phyloP scores from a whole-genome alignment of 2,797 vertebrate species.

The Tragelaphus eurycerus region DNA sequence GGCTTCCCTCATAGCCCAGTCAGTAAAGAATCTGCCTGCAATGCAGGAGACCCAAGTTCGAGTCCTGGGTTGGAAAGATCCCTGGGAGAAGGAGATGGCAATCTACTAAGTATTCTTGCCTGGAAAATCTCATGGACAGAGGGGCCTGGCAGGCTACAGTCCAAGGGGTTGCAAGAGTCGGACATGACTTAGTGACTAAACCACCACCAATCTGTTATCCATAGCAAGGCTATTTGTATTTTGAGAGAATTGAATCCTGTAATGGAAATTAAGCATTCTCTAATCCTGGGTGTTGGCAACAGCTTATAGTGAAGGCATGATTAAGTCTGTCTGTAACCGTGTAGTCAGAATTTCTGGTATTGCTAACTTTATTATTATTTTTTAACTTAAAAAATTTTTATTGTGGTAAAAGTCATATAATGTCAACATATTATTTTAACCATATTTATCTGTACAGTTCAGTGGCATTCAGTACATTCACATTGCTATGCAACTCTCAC shows the following conservation, averaged over 20 bases:
- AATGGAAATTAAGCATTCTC: not conserved
- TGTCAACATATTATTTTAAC: not conserved
- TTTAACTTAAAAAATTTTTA: not conserved
- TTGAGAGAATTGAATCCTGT: not conserved
- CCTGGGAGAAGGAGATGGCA: not conserved
- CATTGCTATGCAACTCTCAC: not conserved
- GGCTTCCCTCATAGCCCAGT: too few relatives aligned
- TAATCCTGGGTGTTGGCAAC: not conserved
- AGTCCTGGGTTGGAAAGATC: not conserved
- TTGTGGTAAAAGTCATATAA: not conserved
- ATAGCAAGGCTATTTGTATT: not conserved
- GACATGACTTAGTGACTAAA: not conserved
- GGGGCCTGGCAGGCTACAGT: accelerated
- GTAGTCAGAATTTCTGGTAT: not conserved
- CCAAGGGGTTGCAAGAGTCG: not conserved
- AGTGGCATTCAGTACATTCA: not conserved
- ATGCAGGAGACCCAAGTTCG: too few relatives aligned
- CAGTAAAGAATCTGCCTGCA: too few relatives aligned
- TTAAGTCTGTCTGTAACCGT: not conserved
- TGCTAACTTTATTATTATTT: not conserved
- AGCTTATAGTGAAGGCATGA: not conserved
- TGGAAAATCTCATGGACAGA: not conserved
- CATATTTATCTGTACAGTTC: not conserved
- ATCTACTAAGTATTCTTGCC: not conserved
- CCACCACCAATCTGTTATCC: not conserved